A percentile compares a stretch with the other conserved stretches of the same genome.
Conservation (phyloP, 2,888 invertebrate species). For the Limnephilus lunatus region DNA sequence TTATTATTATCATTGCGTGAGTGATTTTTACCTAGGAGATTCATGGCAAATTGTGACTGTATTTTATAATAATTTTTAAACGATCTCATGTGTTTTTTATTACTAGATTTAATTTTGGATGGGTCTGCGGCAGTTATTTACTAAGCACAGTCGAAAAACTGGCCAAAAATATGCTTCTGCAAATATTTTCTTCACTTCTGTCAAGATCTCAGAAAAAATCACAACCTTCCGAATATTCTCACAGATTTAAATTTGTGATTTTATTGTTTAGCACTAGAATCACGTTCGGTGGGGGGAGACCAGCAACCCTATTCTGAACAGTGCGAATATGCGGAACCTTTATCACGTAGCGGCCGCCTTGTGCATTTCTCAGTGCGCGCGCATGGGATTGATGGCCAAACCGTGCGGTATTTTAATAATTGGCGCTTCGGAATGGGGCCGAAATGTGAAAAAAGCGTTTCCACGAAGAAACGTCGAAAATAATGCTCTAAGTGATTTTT, state of each 20-base stretch:
- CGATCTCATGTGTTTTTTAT: too few relatives aligned
- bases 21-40: too few relatives aligned
- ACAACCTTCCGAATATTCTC: not conserved
- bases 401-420: not conserved
- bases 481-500: slow-evolving; percentile 24
- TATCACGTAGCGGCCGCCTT: not conserved
- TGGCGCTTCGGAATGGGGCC: not conserved
- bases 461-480: not conserved
- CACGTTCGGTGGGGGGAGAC: not conserved
- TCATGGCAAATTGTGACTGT: too few relatives aligned
- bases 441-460: not conserved
- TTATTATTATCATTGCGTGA: too few relatives aligned
- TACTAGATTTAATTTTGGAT: not conserved
- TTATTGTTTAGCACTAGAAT: not conserved
- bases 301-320: not conserved
- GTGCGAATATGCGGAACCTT: not conserved
- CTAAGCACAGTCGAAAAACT: not conserved
- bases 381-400: not conserved
- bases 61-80: too few relatives aligned
- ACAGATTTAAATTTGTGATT: not conserved
- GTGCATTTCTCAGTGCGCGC: slow-evolving; percentile 2
- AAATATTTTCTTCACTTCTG: not conserved
- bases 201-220: not conserved
- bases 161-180: not conserved
- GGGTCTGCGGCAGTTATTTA: not conserved